Evolutionary conservation across 1,140 invertebrate species (phyloP).

Genomic region (Teleopsis dalmanni): DNA sequence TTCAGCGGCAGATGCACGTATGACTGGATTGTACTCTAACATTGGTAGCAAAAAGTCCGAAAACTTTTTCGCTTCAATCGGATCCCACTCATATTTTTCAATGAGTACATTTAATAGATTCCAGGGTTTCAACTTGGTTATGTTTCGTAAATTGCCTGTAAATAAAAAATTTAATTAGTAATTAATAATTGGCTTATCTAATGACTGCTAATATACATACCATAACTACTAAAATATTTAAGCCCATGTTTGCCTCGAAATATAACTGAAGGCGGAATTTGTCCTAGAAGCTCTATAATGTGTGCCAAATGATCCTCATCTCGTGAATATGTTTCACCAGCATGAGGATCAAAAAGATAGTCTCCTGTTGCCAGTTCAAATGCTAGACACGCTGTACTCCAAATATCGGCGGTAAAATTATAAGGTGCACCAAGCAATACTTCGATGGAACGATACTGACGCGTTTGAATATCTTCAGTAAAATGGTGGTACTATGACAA

Average conservation of each 20-base stretch:
- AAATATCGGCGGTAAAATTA: conserved; percentile 92
- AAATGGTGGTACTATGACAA: conserved; percentile 40
- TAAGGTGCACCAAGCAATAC: conserved; percentile 88
- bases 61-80: conserved; percentile 79
- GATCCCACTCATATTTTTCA: conserved; percentile 92
- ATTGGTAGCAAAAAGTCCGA: conserved; percentile 90
- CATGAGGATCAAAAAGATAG: conserved; percentile 98
- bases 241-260: conserved; percentile 40
- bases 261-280: conserved; percentile 65
- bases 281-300: conserved; percentile 93
- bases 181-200: not conserved
- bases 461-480: conserved; percentile 86
- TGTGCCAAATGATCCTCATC: conserved; percentile 99
- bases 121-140: conserved; percentile 91
- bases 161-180: not conserved
- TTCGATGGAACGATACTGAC: conserved; percentile 95
- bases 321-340: conserved; percentile 71
- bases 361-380: conserved; percentile 98
- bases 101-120: conserved; percentile 81
- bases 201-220: conserved; percentile 14
- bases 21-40: conserved; percentile 88
- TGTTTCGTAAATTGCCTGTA: conserved; percentile 77
- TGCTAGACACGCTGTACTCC: conserved; percentile 97
- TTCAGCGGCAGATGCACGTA: conserved; percentile 84
- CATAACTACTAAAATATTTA: conserved; percentile 43